Percentiles rank a stretch among this genome's conserved stretches.
Evolutionary conservation across 92 coral and sea anemone species (phyloP).

Genomic region (Epizoanthus stellaris): DNA sequence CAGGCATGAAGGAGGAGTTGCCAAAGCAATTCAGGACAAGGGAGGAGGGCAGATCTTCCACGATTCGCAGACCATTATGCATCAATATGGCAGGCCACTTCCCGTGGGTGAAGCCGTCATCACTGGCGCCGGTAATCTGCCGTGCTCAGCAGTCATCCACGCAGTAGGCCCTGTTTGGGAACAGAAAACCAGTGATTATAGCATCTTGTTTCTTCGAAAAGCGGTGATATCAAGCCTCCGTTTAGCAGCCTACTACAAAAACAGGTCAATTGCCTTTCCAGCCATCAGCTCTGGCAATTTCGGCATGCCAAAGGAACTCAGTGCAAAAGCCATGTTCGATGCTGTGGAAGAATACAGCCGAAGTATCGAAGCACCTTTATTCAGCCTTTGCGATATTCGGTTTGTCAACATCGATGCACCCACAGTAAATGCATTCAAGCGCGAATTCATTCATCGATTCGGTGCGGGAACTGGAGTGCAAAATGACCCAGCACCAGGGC

Average conservation of each 20-base stretch:
- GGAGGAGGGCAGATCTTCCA: slow-evolving; percentile 73
- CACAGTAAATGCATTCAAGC: slow-evolving; percentile 67
- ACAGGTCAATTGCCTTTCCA: not conserved
- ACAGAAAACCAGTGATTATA: not conserved
- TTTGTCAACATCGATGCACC: slow-evolving; percentile 68
- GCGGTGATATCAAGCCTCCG: not conserved
- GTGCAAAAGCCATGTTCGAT: slow-evolving; percentile 9
- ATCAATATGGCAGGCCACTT: not conserved
- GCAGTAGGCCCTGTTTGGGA: slow-evolving; percentile 44
- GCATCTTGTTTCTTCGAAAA: not conserved
- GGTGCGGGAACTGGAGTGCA: not conserved
- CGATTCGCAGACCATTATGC: slow-evolving; percentile 48
- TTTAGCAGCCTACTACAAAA: not conserved
- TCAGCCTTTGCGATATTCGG: slow-evolving; percentile 62
- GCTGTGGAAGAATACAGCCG: slow-evolving; percentile 28
- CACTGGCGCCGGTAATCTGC: slow-evolving; percentile 68
- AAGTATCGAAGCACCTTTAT: slow-evolving; percentile 23
- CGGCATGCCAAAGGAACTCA: slow-evolving; percentile 1
- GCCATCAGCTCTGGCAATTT: not conserved
- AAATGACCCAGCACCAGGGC: not conserved
- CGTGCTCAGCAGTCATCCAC: slow-evolving; percentile 74
- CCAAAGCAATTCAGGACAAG: slow-evolving; percentile 78
- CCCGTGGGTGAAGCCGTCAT: slow-evolving; percentile 56
- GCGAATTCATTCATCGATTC: slow-evolving; percentile 65
- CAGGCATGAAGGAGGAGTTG: slow-evolving; percentile 74